Percentiles rank a stretch among this genome's conserved stretches.
phyloP scores from a whole-genome alignment of 2,888 invertebrate species.

The Trissolcus brochymenae region DNA sequence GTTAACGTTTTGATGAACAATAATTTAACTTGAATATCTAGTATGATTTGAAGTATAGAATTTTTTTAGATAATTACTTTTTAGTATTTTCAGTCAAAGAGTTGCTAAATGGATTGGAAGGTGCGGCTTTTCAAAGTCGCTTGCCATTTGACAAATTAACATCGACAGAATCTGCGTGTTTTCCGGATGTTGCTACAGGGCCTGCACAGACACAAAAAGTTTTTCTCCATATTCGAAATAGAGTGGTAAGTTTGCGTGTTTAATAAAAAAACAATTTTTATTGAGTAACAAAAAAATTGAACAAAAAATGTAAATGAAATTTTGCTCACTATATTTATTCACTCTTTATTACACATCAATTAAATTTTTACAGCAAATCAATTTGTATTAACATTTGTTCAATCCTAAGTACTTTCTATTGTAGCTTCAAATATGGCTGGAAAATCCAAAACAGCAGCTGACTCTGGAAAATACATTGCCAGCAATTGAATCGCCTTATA shows the following conservation, averaged over 20 bases:
- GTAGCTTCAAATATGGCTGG: slow-evolving; percentile 93
- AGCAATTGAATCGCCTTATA: slow-evolving; percentile 92
- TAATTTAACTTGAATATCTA: neutral
- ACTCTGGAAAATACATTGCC: slow-evolving; percentile 88
- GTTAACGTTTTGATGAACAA: neutral
- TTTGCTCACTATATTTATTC: too few relatives aligned
- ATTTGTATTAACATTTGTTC: too few relatives aligned
- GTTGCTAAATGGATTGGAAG: slow-evolving; percentile 83
- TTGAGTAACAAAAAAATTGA: too few relatives aligned
- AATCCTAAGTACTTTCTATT: too few relatives aligned
- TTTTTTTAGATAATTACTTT: neutral
- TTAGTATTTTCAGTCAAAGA: slow-evolving; percentile 67
- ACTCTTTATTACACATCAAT: too few relatives aligned
- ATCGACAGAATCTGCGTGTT: slow-evolving; percentile 93
- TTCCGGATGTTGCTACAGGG: slow-evolving; percentile 92
- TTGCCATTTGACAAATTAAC: slow-evolving; percentile 96
- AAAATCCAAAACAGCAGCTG: slow-evolving; percentile 94
- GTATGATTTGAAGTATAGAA: neutral
- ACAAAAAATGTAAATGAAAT: too few relatives aligned
- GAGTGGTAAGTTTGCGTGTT: slow-evolving; percentile 79
- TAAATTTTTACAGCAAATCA: too few relatives aligned
- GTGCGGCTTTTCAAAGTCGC: slow-evolving; percentile 95
- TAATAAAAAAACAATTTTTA: neutral
- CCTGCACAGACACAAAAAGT: slow-evolving; percentile 90
- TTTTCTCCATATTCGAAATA: slow-evolving; percentile 93